phyloP scores from a whole-genome alignment of 2,888 invertebrate species.

The Xylota sylvarum region DNA sequence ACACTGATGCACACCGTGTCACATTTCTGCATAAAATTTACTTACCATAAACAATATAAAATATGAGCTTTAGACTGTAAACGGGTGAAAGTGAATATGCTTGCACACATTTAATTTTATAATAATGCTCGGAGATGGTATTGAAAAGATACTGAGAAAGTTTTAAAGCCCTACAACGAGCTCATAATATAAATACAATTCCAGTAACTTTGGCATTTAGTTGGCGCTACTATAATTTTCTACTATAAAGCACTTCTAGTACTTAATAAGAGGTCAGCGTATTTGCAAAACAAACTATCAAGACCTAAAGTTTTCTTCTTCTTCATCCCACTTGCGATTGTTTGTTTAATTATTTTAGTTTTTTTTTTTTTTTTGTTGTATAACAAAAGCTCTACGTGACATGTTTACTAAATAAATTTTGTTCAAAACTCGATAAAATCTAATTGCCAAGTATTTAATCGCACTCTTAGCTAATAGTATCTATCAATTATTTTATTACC shows the following conservation, averaged over 20 bases:
- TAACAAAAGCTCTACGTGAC: not conserved
- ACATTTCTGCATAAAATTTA: conserved; percentile 1
- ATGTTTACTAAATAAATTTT: not conserved
- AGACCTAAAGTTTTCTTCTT: too few species aligned
- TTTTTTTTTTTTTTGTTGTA: too few species aligned
- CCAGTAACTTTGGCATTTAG: too few species aligned
- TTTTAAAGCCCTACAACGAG: too few species aligned
- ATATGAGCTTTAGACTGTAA: not conserved
- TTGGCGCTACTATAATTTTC: too few species aligned
- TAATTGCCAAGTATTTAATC: conserved; percentile 20
- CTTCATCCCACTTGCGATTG: not conserved
- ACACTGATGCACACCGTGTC: not conserved
- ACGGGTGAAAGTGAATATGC: not conserved
- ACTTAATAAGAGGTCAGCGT: not conserved
- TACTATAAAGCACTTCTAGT: too few species aligned
- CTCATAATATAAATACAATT: too few species aligned
- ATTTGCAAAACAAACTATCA: not conserved
- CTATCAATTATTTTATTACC: conserved; percentile 28
- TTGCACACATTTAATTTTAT: not conserved
- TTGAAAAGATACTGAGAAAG: not conserved
- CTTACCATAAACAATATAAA: not conserved
- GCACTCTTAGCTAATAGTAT: conserved; percentile 14
- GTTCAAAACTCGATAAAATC: not conserved
- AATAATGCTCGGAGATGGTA: not conserved
- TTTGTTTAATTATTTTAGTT: too few species aligned